phyloP scores from a whole-genome alignment of 1,140 invertebrate species.

The Ruditapes philippinarum region DNA sequence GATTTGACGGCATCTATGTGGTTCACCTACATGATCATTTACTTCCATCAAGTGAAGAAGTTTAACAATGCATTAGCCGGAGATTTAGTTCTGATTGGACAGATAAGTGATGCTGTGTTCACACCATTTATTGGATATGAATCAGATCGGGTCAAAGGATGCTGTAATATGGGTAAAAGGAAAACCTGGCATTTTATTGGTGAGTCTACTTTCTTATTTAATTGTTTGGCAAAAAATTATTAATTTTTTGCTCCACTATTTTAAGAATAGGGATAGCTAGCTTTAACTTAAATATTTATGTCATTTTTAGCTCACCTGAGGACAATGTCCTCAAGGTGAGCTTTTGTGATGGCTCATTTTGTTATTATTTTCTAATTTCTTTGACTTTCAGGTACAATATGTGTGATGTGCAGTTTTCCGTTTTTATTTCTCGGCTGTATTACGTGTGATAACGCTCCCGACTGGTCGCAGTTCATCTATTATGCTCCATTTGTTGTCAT shows the following conservation, averaged over 20 bases:
- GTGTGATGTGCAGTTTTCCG: slow-evolving; percentile 93
- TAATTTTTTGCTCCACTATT: no score
- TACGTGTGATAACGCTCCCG: slow-evolving; percentile 88
- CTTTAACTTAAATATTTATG: no score
- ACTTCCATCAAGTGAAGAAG: slow-evolving; percentile 93
- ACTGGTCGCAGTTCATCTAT: slow-evolving; percentile 94
- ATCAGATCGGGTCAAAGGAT: slow-evolving; percentile 92
- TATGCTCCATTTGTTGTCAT: slow-evolving; percentile 96
- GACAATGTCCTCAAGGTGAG: no score
- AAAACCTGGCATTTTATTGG: slow-evolving; percentile 98
- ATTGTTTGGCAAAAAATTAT: no score
- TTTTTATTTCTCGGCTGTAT: slow-evolving; percentile 96
- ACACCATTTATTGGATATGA: slow-evolving; percentile 96
- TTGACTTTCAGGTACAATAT: slow-evolving; percentile 90
- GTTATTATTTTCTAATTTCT: no score
- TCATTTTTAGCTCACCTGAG: no score
- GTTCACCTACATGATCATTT: slow-evolving; percentile 99
- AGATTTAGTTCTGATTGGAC: slow-evolving; percentile 83
- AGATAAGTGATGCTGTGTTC: slow-evolving; percentile 94
- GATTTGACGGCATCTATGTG: slow-evolving; percentile 98
- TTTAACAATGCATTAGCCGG: slow-evolving; percentile 93
- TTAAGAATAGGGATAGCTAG: no score
- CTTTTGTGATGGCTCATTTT: no score
- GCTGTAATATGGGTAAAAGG: slow-evolving; percentile 92
- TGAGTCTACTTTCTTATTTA: no score